Evolutionary conservation across 2,888 invertebrate genomes (phyloP), one percentile per base, ranked within the genome.

Genomic region (Nomada lathburiana): DNA sequence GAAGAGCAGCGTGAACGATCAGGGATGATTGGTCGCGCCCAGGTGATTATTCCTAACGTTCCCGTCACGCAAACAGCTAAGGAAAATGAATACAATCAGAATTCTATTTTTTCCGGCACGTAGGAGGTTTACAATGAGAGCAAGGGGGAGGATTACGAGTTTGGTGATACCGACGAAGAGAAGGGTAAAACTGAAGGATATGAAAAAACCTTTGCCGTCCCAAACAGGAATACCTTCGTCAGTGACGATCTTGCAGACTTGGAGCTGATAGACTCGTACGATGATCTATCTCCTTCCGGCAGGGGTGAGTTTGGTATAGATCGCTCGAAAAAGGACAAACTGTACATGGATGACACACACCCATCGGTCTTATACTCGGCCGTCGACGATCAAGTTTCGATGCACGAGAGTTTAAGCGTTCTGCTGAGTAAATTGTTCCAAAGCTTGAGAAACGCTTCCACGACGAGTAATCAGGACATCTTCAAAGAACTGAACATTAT

Each of bases 351-450:
- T 29, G 63, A 79, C 3, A 16, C 20, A 7, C 50, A 26, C 0
- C n/a, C 59, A 1, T 86, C 86, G 23, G 68, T 84, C 20, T 36
- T 75, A 44, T 89, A 89, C 44, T 47, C 81, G 68, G 73, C 83
- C 7, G 59, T 74, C 7, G 86, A 90, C 44, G 84, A 90, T 29
- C 89, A 76, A 9, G 71, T 79, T 9, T 72, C 84, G 16, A 53
- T 89, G 50, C 81, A 89, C 36, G 86, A 88, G 47, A 84, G 87
- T 52, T 42, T 91, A 16, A 82, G 84, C 0, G 79, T 80, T 13
- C 83, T 90, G 2, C 62, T 91, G 47, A 76, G 84, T 11, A 89
- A 85, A 71, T 70, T 91, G 1, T 88, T 89, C 26, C 80, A 89
- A 67, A 83, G 84, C 1, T 64, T 91, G 18, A 82, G 85, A 9